A percentile compares a stretch with the other conserved stretches of the same genome.
phyloP scores from a whole-genome alignment of 1,140 invertebrate species.

The Drosophila elegans region DNA sequence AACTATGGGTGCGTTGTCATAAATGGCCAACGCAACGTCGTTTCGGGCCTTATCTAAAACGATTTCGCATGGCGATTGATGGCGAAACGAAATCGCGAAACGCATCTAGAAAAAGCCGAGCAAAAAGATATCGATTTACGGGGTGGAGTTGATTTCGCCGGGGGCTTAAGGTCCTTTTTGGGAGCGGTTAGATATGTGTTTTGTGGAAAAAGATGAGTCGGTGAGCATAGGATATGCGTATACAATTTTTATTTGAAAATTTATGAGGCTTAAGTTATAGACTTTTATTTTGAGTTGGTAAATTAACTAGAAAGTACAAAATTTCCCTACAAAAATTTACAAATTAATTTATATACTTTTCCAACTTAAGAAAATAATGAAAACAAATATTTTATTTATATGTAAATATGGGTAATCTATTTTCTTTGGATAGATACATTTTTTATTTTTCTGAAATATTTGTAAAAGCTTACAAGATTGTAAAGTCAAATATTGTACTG shows the following conservation, averaged over 20 bases:
- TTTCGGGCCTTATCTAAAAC: constrained; percentile 40
- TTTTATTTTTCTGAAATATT: too few relatives aligned
- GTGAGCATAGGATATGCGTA: too few relatives aligned
- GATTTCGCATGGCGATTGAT: constrained; percentile 49
- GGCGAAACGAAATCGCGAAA: constrained; percentile 27
- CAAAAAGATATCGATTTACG: constrained; percentile 35
- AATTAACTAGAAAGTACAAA: too few relatives aligned
- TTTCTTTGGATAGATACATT: too few relatives aligned
- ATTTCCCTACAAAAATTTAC: background rate
- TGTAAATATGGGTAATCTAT: too few relatives aligned
- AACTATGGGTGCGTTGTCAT: constrained; percentile 66
- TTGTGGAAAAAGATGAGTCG: too few relatives aligned
- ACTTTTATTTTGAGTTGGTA: too few relatives aligned
- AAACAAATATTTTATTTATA: too few relatives aligned
- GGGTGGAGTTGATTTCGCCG: constrained; percentile 5
- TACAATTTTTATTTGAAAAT: background rate
- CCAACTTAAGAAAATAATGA: background rate
- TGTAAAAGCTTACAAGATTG: too few relatives aligned
- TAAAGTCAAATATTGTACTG: too few relatives aligned
- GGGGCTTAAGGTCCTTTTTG: constrained; percentile 2
- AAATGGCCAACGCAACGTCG: constrained; percentile 38
- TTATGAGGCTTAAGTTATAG: too few relatives aligned
- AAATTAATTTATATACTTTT: background rate
- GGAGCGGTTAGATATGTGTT: background rate
- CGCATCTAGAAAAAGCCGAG: constrained; percentile 20